Evolutionary conservation across 2,113 vertebrate species (phyloP).

Genomic region (Mesoclemmys tuberculata): DNA sequence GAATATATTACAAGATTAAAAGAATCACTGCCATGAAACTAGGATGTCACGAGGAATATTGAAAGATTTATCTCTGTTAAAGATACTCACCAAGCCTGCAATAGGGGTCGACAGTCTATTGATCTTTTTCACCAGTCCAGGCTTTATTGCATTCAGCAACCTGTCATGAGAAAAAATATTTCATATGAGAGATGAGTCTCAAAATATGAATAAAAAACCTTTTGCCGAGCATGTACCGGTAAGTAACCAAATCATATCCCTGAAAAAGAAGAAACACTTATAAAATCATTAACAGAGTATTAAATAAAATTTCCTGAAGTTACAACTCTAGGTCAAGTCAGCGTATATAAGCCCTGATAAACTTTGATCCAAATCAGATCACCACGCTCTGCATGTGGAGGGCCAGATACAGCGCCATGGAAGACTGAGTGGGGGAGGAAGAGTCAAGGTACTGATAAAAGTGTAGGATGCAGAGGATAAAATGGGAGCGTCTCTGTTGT

Average conservation of each 20-base stretch:
- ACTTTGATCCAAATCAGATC: not conserved
- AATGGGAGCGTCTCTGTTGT: not conserved
- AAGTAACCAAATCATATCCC: not conserved
- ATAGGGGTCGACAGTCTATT: slow-evolving; percentile 94
- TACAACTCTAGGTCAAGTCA: not conserved
- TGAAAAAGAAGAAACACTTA: not conserved
- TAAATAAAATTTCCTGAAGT: not conserved
- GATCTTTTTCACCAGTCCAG: slow-evolving; percentile 95
- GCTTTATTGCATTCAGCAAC: slow-evolving; percentile 95
- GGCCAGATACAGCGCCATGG: not conserved
- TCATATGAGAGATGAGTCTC: slow-evolving; percentile 24
- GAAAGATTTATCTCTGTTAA: slow-evolving; percentile 60
- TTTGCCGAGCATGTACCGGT: not conserved
- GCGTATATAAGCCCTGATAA: not conserved
- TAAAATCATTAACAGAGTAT: not conserved
- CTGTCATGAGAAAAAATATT: slow-evolving; percentile 78
- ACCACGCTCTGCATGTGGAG: not conserved
- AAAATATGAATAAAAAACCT: slow-evolving; percentile 31
- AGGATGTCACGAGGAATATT: slow-evolving; percentile 45
- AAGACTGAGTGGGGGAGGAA: not conserved
- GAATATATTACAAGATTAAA: slow-evolving; percentile 46
- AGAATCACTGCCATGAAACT: slow-evolving; percentile 47
- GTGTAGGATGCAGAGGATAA: not conserved
- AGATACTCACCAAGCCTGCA: slow-evolving; percentile 92
- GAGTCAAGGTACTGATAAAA: not conserved